Percentiles rank a stretch among this genome's conserved stretches.
These are phyloP conservation scores for Phrynocephalus forsythii DNA, from an alignment of 2,797 vertebrate species.

Conservation along the genomic window DNA sequence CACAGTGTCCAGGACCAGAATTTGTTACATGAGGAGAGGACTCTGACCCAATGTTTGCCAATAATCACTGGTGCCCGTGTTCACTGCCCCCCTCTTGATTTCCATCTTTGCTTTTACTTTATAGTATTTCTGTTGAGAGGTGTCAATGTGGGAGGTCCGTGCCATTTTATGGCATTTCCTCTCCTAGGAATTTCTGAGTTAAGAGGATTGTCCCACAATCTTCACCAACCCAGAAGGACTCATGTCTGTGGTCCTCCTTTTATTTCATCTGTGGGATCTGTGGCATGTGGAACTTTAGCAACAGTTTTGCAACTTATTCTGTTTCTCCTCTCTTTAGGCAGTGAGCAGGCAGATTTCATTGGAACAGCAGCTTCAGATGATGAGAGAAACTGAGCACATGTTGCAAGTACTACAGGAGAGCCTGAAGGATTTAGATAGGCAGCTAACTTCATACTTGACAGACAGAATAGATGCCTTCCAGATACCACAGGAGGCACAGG, in stretches of 20 bases:
- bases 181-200: not conserved
- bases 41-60: not conserved
- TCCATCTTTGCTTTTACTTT: not conserved
- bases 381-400: conserved; percentile 87
- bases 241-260: too few relatives aligned
- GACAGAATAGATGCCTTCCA: conserved; percentile 95
- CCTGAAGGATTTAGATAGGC: conserved; percentile 90
- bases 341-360: conserved; percentile 88
- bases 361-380: conserved; percentile 89
- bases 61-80: not conserved
- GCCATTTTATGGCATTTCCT: not conserved
- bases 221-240: not conserved
- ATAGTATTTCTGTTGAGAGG: not conserved
- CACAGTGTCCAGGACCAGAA: not conserved
- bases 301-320: conserved; percentile 15
- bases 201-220: not conserved
- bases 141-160: not conserved
- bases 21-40: not conserved
- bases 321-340: conserved; percentile 78
- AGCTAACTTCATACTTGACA: conserved; percentile 92
- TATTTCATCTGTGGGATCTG: not conserved
- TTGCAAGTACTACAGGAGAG: conserved; percentile 90
- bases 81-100: not conserved
- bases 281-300: not conserved
- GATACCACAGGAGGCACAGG: conserved; percentile 95